Percentiles rank a stretch among this genome's conserved stretches.
These are phyloP conservation scores for Sebastes minor DNA, from an alignment of 2,797 vertebrate species.

Conservation along the genomic window DNA sequence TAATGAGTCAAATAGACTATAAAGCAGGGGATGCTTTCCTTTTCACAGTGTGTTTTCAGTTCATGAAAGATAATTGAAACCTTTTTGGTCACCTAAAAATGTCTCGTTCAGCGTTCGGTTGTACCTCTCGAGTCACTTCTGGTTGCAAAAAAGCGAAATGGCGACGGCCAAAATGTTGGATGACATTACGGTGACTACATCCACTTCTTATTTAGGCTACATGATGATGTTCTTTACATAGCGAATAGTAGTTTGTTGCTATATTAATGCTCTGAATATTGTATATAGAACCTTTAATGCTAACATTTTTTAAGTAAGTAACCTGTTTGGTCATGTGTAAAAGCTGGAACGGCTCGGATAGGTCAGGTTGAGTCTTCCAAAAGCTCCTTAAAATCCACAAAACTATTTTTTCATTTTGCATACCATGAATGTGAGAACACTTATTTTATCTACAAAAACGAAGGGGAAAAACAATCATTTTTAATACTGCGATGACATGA, in stretches of 20 bases:
- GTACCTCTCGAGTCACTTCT: no score
- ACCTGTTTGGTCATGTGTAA: background rate
- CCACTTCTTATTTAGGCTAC: no score
- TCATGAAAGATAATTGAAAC: no score
- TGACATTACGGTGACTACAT: no score
- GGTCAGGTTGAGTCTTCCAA: background rate
- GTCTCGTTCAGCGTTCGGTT: no score
- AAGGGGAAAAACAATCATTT: background rate
- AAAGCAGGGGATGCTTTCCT: no score
- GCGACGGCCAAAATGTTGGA: no score
- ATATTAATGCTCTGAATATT: background rate
- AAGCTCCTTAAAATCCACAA: background rate
- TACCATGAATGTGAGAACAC: conserved; percentile 20
- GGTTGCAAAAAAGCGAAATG: no score
- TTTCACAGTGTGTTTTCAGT: no score
- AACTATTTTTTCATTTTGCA: conserved; percentile 31
- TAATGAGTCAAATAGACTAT: no score
- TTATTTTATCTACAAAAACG: conserved; percentile 11
- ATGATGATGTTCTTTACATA: background rate
- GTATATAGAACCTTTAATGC: background rate
- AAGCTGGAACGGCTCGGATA: background rate
- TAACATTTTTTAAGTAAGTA: background rate
- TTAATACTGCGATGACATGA: conserved; percentile 11
- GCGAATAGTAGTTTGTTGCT: background rate
- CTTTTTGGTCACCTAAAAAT: no score